These are phyloP conservation scores for Acanthosoma haemorrhoidale DNA, from an alignment of 2,888 invertebrate genomes.

Conservation along the genomic window DNA sequence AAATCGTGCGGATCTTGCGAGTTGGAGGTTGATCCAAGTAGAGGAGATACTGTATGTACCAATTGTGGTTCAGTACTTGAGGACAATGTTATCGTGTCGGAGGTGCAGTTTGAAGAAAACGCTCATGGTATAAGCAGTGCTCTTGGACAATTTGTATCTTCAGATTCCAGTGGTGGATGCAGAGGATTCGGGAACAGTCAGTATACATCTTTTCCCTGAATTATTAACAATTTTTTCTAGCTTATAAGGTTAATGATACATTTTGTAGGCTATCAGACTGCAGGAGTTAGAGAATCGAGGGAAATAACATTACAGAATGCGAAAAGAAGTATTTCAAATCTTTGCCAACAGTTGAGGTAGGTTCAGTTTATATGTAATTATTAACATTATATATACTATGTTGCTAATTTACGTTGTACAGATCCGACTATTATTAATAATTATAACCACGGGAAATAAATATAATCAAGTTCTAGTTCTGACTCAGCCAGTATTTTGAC, in stretches of 20 bases:
- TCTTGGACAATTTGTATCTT: conserved; percentile 88
- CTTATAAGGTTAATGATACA: neutral
- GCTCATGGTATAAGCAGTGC: conserved; percentile 80
- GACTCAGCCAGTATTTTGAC: too few species aligned
- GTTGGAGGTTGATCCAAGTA: conserved; percentile 88
- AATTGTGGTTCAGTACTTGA: conserved; percentile 94
- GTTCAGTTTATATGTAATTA: too few species aligned
- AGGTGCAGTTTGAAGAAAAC: conserved; percentile 92
- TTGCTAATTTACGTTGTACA: too few species aligned
- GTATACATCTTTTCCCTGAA: conserved; percentile 32
- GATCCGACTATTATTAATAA: too few species aligned
- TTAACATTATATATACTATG: too few species aligned
- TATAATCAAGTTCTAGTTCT: neutral
- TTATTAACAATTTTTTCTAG: neutral
- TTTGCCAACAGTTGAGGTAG: conserved; percentile 75
- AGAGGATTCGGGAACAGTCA: conserved; percentile 71
- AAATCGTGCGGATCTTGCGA: conserved; percentile 83
- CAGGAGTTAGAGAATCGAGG: conserved; percentile 80
- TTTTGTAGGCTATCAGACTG: conserved; percentile 66
- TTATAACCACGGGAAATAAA: too few species aligned
- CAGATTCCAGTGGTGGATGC: conserved; percentile 79
- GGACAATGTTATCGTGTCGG: conserved; percentile 92
- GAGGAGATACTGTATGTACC: conserved; percentile 94
- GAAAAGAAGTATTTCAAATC: conserved; percentile 71
- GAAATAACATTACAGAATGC: conserved; percentile 88